Conservation (phyloP, 2,113 vertebrate species). For the Hippoglossus stenolepis region DNA sequence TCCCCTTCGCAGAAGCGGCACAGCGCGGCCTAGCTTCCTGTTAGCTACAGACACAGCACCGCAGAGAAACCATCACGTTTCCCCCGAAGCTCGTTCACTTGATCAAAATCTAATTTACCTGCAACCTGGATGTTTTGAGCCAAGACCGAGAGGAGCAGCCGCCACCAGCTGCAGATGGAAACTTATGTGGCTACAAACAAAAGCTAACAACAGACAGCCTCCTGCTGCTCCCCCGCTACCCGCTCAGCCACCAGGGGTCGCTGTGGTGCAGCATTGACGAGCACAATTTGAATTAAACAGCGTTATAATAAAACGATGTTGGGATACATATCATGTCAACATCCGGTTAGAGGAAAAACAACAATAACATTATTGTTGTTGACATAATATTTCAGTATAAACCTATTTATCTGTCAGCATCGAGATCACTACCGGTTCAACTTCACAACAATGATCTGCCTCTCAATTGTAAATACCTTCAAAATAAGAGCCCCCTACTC, state of each 20-base stretch:
- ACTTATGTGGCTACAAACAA: conserved; percentile 52
- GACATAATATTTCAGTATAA: background rate
- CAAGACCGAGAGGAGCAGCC: conserved; percentile 20
- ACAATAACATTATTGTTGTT: too few relatives aligned
- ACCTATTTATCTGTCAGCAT: background rate
- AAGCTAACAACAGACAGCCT: conserved; percentile 43
- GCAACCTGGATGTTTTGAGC: conserved; percentile 31
- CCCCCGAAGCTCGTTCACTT: too few relatives aligned
- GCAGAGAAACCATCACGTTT: background rate
- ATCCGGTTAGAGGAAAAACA: too few relatives aligned
- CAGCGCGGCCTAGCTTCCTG: conserved; percentile 58
- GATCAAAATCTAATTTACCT: conserved; percentile 45
- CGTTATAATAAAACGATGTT: background rate
- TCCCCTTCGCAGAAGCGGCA: conserved; percentile 18
- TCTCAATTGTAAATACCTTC: background rate
- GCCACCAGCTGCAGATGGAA: background rate
- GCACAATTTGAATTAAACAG: background rate
- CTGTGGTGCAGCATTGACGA: conserved; percentile 2
- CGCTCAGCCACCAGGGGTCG: conserved; percentile 46
- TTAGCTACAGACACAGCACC: conserved; percentile 7
- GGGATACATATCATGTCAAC: too few relatives aligned
- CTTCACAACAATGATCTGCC: conserved; percentile 4
- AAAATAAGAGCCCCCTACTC: background rate
- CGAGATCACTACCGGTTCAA: background rate
- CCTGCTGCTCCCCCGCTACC: background rate